A percentile compares a stretch with the other conserved stretches of the same genome.
These are phyloP conservation scores for Lithophane ornitopus DNA, from an alignment of 2,888 invertebrate species.

Conservation along the genomic window DNA sequence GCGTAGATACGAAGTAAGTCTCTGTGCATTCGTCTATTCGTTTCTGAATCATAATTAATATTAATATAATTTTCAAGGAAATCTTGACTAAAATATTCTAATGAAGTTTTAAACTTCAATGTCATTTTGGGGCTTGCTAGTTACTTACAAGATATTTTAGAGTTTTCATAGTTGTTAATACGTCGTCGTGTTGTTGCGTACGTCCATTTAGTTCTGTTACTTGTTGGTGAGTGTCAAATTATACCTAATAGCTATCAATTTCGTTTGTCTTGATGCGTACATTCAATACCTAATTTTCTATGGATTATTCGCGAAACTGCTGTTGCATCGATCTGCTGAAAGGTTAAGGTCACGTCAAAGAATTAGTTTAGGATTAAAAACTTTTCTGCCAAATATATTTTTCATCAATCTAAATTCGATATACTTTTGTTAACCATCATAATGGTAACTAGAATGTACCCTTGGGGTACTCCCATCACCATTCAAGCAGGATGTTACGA, in stretches of 20 bases:
- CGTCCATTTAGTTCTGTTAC: constrained; percentile 5
- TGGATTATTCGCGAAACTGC: background rate
- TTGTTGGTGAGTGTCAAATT: constrained; percentile 28
- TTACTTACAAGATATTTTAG: constrained; percentile 1
- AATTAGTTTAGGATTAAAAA: background rate
- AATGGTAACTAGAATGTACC: background rate
- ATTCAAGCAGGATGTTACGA: background rate
- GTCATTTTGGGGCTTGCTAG: constrained; percentile 2
- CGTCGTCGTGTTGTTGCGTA: background rate
- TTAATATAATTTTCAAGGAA: constrained; percentile 33
- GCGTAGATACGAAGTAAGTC: constrained; percentile 4
- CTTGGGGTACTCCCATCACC: constrained; percentile 3
- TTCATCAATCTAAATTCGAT: background rate
- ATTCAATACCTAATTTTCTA: background rate
- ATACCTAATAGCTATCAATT: background rate
- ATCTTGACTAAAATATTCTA: constrained; percentile 28
- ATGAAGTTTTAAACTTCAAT: constrained; percentile 17
- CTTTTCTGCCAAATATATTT: background rate
- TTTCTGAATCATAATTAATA: constrained; percentile 3
- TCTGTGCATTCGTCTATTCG: background rate
- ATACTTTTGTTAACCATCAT: background rate
- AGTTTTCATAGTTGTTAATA: constrained; percentile 15
- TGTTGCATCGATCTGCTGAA: background rate
- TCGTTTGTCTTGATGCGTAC: background rate
- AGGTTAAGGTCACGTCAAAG: constrained; percentile 8